Evolutionary conservation across 2,888 invertebrate species (phyloP).

Genomic region (Eristalis intricaria): DNA sequence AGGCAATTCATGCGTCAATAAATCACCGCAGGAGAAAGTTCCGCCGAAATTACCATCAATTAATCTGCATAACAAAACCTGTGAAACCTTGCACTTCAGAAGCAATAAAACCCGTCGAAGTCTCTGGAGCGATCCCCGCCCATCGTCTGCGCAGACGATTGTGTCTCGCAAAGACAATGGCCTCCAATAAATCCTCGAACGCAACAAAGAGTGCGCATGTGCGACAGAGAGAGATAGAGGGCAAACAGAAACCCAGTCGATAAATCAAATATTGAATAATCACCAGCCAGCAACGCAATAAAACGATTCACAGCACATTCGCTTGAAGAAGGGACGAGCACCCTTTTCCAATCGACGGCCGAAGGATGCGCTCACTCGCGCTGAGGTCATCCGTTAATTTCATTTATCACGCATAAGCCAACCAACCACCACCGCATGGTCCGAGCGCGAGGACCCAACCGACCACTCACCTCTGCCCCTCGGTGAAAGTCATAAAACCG

Average conservation of each 20-base stretch:
- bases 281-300: neutral
- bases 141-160: neutral
- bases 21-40: neutral
- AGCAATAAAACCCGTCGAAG: slow-evolving; percentile 36
- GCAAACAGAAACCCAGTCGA: neutral
- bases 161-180: neutral
- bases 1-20: neutral
- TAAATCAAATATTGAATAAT: slow-evolving; percentile 1
- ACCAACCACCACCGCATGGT: slow-evolving; percentile 54
- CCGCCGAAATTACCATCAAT: slow-evolving; percentile 30
- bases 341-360: neutral
- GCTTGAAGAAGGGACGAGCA: neutral
- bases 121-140: slow-evolving; percentile 38
- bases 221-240: neutral
- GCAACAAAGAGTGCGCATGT: neutral
- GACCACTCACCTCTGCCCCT: slow-evolving; percentile 35
- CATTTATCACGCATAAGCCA: slow-evolving; percentile 52
- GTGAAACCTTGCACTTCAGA: slow-evolving; percentile 23
- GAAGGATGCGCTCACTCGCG: neutral
- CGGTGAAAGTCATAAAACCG: slow-evolving; percentile 59
- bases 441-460: slow-evolving; percentile 17
- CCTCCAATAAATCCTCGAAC: neutral
- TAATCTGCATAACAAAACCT: slow-evolving; percentile 66
- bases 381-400: slow-evolving; percentile 66
- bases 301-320: neutral